Base-by-base conservation (phyloP, 2,888 invertebrate species). In the Galerucella calmariensis region DNA sequence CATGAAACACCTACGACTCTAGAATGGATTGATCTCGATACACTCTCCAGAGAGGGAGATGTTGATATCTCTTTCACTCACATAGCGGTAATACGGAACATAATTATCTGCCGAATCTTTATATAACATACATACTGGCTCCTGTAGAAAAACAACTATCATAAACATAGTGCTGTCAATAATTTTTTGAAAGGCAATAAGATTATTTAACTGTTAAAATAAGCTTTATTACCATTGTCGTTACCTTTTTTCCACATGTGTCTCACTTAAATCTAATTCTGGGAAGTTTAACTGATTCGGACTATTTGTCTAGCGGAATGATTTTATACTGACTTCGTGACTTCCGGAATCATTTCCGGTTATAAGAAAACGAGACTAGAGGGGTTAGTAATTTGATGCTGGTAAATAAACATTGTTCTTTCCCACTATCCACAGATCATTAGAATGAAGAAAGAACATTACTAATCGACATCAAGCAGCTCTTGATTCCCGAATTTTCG, bases 301-400 rank as follows among this genome's bases (percentile, higher is more conserved):
- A 74, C 74, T 74, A 74, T 76, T 76, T 76, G 69, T 76, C 74
- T 76, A 74, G 72, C 74, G 65, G 69, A 74, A 76, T 74, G n/a
- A 76, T 73, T 71, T 63, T 72, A 68, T 53, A 59, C 71, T 69
- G 51, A 44, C 72, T 72, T 76, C 74, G n/a, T n/a, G n/a, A n/a
- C n/a, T n/a, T n/a, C n/a, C 76, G 65, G 74, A 35, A 70, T 69
- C 73, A 70, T 67, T 67, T 75, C 73, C 75, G 73, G 69, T 46
- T 75, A 75, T 66, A 69, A 67, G 73, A 73, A 70, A 67, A 70
- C 44, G 67, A 73, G 72, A 67, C 67, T 61, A 51, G 75, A 65
- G 68, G 72, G 61, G 74, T 71, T 58, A 35, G 56, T 72, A 72
- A 75, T 72, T 75, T 75, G 65, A 72, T 69, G 75, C 46, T 69